Evolutionary conservation across 2,888 invertebrate species (phyloP), one percentile per base, ranked within the genome.

Genomic region (Arrhopalites spinosus): DNA sequence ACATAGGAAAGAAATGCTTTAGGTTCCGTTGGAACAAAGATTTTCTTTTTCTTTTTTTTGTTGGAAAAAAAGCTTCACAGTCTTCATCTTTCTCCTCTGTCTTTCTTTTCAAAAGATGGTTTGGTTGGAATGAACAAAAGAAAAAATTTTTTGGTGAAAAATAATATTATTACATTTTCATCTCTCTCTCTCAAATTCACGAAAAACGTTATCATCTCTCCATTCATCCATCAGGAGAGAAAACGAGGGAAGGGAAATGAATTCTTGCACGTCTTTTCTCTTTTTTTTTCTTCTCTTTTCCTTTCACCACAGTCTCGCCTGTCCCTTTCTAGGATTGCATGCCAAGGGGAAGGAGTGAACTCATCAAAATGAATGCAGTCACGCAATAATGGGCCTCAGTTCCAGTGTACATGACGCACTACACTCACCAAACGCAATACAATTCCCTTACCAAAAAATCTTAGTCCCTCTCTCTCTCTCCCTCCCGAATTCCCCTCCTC

Each of bases 341-440:
- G 27, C 11, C 20, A 50, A 47, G 27, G 25, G 36, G 56, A 67
- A 74, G 53, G 73, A 67, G 67, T 74, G 67, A 75, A 45, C 71
- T 72, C 63, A 72, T 72, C 71, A 72, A 72, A 76, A 78, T 78
- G 74, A 76, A 76, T 76, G 71, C 63, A 75, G 78, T 78, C 78
- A 78, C 78, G 78, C 76, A 74, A 78, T 73, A 72, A 71, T 76
- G 76, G n/a, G n/a, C n/a, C 76, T 72, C 76, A 75, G 64, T 70
- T 71, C 64, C 45, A 53, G 53, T 36, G 30, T 2, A 53, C 29
- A 73, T 66, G 15, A 27, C 20, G 45, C 73, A 45, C 47, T 20
- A 29, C 73, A 50, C 47, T 36, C 61, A 50, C 45, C 27, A 45
- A 47, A 68, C 30, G 11, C 36, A 23, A n/a, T 56, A 56, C 23